These are phyloP conservation scores for Magallana ariakensis DNA, from an alignment of 1,140 invertebrate genomes.

Conservation along the genomic window DNA sequence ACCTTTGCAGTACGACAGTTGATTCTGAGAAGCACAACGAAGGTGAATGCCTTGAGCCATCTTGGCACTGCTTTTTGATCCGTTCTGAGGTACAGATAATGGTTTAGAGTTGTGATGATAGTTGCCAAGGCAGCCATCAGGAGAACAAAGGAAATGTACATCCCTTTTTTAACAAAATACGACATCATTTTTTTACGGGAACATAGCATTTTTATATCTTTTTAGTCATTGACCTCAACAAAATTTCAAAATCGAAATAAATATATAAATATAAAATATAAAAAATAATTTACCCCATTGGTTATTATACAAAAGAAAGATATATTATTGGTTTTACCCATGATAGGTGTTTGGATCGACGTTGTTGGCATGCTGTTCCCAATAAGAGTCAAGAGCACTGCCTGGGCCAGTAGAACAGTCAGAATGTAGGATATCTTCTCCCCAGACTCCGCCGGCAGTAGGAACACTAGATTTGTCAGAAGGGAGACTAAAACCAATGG, in stretches of 20 bases:
- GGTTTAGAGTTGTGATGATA: background rate
- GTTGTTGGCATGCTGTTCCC: constrained; percentile 62
- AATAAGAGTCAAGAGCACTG: constrained; percentile 63
- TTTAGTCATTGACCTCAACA: too few species aligned
- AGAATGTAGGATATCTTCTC: constrained; percentile 65
- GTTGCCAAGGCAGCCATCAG: background rate
- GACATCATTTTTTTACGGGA: too few species aligned
- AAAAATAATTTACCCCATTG: too few species aligned
- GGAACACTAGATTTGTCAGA: constrained; percentile 58
- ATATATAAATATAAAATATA: too few species aligned
- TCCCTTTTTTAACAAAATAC: background rate
- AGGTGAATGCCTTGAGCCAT: background rate
- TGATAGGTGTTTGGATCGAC: constrained; percentile 55
- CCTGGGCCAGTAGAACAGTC: constrained; percentile 61
- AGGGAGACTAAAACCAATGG: constrained; percentile 61
- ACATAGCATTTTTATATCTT: too few species aligned
- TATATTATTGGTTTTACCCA: constrained; percentile 37
- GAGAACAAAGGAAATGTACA: background rate
- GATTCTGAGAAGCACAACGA: background rate
- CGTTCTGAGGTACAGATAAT: background rate
- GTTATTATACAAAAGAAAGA: too few species aligned
- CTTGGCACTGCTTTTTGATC: background rate
- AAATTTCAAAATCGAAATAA: too few species aligned
- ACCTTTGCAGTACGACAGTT: background rate
- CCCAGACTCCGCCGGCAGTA: constrained; percentile 64